A percentile compares a stretch with the other conserved stretches of the same genome.
phyloP scores from a whole-genome alignment of 2,797 vertebrate genomes.

The Tinamus major region DNA sequence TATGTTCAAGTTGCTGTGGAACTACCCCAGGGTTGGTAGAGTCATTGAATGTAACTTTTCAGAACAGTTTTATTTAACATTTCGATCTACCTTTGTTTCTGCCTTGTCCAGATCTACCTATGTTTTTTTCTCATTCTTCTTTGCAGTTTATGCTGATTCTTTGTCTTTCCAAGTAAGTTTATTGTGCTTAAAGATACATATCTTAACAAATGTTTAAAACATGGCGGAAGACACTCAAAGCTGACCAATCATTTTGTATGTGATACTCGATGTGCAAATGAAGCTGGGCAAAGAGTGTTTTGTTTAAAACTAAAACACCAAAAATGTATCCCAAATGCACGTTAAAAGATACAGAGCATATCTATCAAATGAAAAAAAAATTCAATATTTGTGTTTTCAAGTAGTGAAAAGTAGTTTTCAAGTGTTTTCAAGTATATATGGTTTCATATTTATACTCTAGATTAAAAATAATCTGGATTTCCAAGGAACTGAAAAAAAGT shows the following conservation, averaged over 20 bases:
- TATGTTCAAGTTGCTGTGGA: not conserved
- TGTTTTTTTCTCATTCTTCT: not conserved
- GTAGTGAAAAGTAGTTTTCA: no score
- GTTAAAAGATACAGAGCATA: not conserved
- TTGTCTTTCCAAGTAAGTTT: not conserved
- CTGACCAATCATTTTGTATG: not conserved
- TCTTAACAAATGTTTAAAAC: not conserved
- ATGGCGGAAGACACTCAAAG: not conserved
- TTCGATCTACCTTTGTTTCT: not conserved
- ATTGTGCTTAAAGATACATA: not conserved
- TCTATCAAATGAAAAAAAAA: not conserved
- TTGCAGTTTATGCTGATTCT: not conserved
- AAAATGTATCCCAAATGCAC: not conserved
- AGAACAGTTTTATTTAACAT: constrained; percentile 7
- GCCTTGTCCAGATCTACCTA: not conserved
- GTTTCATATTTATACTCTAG: not conserved
- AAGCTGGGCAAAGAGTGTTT: not conserved
- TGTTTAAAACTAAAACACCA: not conserved
- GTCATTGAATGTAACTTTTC: not conserved
- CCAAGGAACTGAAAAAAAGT: constrained; percentile 20
- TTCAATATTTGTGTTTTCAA: not conserved
- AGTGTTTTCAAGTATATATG: not conserved
- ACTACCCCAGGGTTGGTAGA: not conserved
- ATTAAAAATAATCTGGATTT: constrained; percentile 12
- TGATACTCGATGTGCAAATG: not conserved